A percentile compares a stretch with the other conserved stretches of the same genome.
phyloP scores from a whole-genome alignment of 2,888 invertebrate genomes.

The Tenthredo amoena region DNA sequence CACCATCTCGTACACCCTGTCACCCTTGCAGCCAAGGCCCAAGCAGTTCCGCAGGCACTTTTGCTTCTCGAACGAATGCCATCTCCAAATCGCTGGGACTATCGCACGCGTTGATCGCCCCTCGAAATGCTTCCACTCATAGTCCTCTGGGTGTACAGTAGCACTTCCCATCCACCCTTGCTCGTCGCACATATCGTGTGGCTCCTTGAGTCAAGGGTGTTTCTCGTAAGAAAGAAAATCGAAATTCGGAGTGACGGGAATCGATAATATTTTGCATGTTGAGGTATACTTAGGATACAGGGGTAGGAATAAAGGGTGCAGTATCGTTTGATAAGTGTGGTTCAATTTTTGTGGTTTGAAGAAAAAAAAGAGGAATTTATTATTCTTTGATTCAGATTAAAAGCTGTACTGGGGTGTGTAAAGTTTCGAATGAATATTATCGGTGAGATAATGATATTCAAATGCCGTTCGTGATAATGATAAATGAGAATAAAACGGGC shows the following conservation, averaged over 20 bases:
- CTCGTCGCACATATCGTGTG: background rate
- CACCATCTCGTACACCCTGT: conserved; percentile 54
- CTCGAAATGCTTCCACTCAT: background rate
- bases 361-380: background rate
- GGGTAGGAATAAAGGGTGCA: background rate
- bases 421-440: conserved; percentile 39
- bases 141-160: conserved; percentile 36
- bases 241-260: background rate
- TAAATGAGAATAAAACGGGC: conserved; percentile 67
- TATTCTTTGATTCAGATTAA: background rate
- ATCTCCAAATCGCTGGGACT: conserved; percentile 38
- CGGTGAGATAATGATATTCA: conserved; percentile 23
- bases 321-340: background rate
- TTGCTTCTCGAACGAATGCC: conserved; percentile 39
- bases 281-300: background rate
- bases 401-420: background rate
- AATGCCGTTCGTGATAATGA: conserved; percentile 65
- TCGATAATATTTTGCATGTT: background rate
- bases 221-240: background rate
- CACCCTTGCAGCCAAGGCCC: conserved; percentile 18
- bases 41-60: conserved; percentile 26
- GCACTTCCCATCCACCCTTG: conserved; percentile 7
- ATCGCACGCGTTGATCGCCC: conserved; percentile 48
- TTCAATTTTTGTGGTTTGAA: background rate
- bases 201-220: conserved; percentile 17